Conservation (phyloP, 1,140 invertebrate genomes). For the Conus betulinus region DNA sequence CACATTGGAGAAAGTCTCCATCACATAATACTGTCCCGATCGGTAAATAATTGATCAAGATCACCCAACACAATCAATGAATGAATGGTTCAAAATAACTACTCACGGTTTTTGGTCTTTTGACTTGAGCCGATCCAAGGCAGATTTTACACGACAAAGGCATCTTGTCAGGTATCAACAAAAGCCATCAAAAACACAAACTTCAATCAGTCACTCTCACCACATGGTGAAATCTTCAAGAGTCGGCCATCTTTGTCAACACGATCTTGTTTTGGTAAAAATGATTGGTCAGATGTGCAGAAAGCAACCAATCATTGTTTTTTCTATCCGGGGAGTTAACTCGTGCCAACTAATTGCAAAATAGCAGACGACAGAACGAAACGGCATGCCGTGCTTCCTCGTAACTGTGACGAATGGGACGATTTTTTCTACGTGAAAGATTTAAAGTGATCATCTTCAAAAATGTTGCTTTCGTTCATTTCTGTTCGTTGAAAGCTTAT, state of each 20-base stretch:
- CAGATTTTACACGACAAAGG: neutral
- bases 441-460: too few relatives aligned
- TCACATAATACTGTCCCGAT: too few relatives aligned
- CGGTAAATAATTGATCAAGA: too few relatives aligned
- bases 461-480: too few relatives aligned
- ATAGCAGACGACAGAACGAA: neutral
- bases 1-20: too few relatives aligned
- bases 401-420: too few relatives aligned
- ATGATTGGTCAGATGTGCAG: neutral
- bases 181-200: neutral
- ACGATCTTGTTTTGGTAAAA: neutral
- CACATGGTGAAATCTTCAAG: neutral
- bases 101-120: slow-evolving; percentile 19
- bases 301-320: neutral
- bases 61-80: too few relatives aligned
- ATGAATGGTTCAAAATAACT: neutral
- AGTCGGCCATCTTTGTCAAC: slow-evolving; percentile 11
- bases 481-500: too few relatives aligned
- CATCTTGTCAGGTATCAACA: neutral
- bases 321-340: neutral
- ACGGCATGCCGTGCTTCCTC: too few relatives aligned
- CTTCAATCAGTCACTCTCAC: neutral
- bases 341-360: neutral
- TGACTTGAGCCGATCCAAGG: neutral
- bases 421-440: too few relatives aligned